Base-by-base conservation (phyloP, 2,113 vertebrate genomes). In the Gobiocypris rarus region DNA sequence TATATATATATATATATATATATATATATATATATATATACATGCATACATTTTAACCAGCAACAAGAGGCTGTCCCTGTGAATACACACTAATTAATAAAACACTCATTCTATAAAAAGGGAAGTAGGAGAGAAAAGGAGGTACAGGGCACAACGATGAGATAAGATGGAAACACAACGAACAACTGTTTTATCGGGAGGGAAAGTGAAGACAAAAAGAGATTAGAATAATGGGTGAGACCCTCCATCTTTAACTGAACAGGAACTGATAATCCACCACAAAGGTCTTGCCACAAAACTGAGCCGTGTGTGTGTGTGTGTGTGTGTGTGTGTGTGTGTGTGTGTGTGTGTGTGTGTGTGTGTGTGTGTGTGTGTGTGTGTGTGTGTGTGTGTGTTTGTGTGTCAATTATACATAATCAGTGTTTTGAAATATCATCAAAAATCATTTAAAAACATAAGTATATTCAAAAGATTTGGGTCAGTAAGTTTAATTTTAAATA, bases 121-220 rank as follows among this genome's bases (percentile, higher is more conserved):
- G 15, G 4, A 34, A 34, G 4, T 2, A 67, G 10, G n/a, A 82
- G 54, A 83, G 85, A 75, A 65, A 69, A n/a, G 17, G 76, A 50
- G 34, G 45, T 73, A 59, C 43, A 19, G 41, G 74, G 65, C 56
- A 76, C 50, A 74, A 70, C 48, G 11, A 71, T 59, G 84, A 81
- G 87, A 89, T 88, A 89, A 89, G 56, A 67, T 22, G 83, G 59
- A 75, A 81, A 77, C 84, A 84, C 73, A 87, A 86, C 59, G 45
- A 81, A 84, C 83, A 74, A 83, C 31, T 26, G 41, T 70, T 86
- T 86, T 86, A 90, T 88, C 89, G 82, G 43, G 50, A 28, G 52
- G 56, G 77, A 85, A 83, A 75, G 81, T 19, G 79, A 87, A 85
- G 84, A 86, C 83, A 31, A 31, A 31, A 31, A 31, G 31, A 31